Conservation (phyloP, 2,888 invertebrate species). For the Cheilosia soror region DNA sequence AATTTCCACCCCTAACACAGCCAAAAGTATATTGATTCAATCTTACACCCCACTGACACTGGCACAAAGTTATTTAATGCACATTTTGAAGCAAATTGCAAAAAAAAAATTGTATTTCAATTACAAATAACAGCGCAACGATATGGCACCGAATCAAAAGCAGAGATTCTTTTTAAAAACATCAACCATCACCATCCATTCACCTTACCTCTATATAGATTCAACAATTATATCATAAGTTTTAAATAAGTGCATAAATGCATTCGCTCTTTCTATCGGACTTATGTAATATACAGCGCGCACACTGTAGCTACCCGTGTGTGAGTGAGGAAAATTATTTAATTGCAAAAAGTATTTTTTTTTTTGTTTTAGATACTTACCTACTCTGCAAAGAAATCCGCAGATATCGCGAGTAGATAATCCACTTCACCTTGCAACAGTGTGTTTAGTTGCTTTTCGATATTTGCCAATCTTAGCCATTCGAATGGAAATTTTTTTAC, state of each 20-base stretch:
- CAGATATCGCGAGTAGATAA: constrained; percentile 49
- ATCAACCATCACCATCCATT: constrained; percentile 34
- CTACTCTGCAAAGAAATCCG: constrained; percentile 50
- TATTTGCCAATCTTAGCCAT: constrained; percentile 68
- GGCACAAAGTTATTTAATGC: constrained; percentile 34
- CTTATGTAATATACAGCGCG: constrained; percentile 50
- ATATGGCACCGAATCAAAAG: constrained; percentile 70
- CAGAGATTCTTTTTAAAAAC: constrained; percentile 32
- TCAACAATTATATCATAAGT: constrained; percentile 74
- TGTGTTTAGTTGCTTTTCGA: constrained; percentile 45
- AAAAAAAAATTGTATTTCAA: constrained; percentile 41
- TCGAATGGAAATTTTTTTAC: constrained; percentile 61
- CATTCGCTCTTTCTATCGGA: constrained; percentile 62
- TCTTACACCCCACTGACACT: constrained; percentile 10
- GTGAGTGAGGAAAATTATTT: constrained; percentile 64
- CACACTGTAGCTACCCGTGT: constrained; percentile 14
- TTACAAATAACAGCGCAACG: constrained; percentile 63
- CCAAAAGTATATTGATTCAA: constrained; percentile 40
- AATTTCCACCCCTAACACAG: constrained; percentile 34
- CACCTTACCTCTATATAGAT: constrained; percentile 34
- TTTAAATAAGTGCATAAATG: constrained; percentile 75
- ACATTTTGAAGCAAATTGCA: constrained; percentile 19
- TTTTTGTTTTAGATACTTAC: constrained; percentile 41
- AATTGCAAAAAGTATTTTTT: constrained; percentile 56
- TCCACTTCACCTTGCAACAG: constrained; percentile 64